Conservation (phyloP, 2,797 vertebrate species). For the Phylloscopus collybita region DNA sequence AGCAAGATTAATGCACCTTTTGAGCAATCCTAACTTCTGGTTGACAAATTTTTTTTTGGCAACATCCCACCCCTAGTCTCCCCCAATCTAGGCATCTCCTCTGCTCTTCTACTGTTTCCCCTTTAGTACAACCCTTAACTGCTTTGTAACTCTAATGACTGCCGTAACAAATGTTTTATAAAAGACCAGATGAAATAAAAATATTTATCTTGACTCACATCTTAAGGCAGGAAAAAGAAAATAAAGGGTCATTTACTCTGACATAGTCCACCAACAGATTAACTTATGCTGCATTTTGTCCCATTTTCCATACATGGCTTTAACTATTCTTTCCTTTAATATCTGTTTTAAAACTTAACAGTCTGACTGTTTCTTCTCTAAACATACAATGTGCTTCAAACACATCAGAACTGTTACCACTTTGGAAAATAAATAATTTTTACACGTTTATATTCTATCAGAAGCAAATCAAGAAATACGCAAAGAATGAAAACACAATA, state of each 20-base stretch:
- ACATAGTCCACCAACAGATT: not conserved
- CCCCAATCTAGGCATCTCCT: not conserved
- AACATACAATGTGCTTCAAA: not conserved
- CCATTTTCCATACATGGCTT: not conserved
- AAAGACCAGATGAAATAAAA: not conserved
- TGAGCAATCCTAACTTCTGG: not conserved
- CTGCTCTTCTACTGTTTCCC: not conserved
- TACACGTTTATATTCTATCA: not conserved
- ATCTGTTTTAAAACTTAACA: not conserved
- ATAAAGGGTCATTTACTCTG: not conserved
- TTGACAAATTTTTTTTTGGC: not conserved
- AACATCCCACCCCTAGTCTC: not conserved
- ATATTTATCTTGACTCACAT: not conserved
- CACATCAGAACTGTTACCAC: not conserved
- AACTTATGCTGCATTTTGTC: not conserved
- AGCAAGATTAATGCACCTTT: rapidly evolving
- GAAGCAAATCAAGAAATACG: slow-evolving; percentile 17
- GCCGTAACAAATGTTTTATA: not conserved
- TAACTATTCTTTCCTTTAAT: not conserved
- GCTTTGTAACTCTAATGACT: not conserved
- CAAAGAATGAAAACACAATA: not conserved
- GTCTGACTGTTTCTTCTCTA: not conserved
- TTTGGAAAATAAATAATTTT: not conserved
- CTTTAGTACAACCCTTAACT: not conserved
- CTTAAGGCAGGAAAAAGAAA: not conserved